phyloP scores from a whole-genome alignment of 2,113 vertebrate genomes.

The Mohoua ochrocephala region DNA sequence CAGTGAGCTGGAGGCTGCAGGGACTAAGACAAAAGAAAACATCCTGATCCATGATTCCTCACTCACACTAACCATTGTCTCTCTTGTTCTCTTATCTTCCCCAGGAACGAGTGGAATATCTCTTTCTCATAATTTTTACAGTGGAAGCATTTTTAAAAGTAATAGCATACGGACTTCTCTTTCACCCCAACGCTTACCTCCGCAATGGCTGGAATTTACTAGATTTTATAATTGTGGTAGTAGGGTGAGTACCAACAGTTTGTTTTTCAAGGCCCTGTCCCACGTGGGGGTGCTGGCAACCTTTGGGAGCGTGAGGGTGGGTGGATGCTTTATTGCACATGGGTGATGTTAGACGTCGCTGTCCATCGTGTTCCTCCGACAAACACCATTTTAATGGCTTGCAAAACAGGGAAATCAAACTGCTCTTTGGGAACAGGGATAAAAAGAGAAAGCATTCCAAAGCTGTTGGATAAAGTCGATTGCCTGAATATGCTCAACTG shows the following conservation, averaged over 20 bases:
- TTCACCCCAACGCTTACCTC: constrained; percentile 99
- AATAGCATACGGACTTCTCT: constrained; percentile 97
- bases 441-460: background rate
- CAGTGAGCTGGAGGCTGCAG: background rate
- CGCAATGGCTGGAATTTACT: constrained; percentile 99
- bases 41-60: background rate
- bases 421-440: background rate
- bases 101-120: constrained; percentile 98
- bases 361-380: background rate
- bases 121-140: constrained; percentile 99
- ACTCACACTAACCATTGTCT: background rate
- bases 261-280: background rate
- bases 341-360: background rate
- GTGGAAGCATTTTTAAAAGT: constrained; percentile 99
- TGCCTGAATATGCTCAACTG: background rate
- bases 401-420: background rate
- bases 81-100: constrained; percentile 57
- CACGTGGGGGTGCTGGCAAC: background rate
- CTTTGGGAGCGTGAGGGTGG: background rate
- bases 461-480: background rate
- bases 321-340: rapidly evolving
- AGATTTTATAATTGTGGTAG: constrained; percentile 99
- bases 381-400: background rate
- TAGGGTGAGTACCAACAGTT: constrained; percentile 84
- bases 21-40: background rate